Conservation (phyloP, 2,797 vertebrate genomes). For the Chiroxiphia lanceolata region DNA sequence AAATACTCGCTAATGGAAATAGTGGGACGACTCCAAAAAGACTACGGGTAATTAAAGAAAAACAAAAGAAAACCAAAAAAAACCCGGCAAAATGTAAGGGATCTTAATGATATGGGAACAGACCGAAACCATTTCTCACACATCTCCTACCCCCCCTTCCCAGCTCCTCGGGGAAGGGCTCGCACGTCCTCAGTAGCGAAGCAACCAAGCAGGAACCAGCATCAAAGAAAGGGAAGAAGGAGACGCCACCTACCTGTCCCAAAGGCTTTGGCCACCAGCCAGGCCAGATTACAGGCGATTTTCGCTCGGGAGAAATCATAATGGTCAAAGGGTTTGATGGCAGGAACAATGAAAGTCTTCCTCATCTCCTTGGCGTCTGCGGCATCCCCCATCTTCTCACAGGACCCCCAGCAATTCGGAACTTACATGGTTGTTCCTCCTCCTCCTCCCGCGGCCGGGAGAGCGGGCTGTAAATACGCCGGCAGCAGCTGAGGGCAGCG, state of each 20-base stretch:
- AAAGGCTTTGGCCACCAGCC: constrained; percentile 95
- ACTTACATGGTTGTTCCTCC: constrained; percentile 63
- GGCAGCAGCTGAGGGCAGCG: constrained; percentile 16
- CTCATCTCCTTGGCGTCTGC: constrained; percentile 80
- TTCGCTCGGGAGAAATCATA: constrained; percentile 95
- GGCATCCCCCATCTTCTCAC: constrained; percentile 88
- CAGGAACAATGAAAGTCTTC: constrained; percentile 88
- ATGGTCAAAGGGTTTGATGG: constrained; percentile 93
- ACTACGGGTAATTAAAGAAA: not conserved
- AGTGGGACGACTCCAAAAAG: not conserved
- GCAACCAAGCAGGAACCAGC: constrained; percentile 27
- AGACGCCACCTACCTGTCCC: constrained; percentile 89
- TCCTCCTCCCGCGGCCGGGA: not conserved
- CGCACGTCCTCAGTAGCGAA: constrained; percentile 15
- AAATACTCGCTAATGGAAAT: not conserved
- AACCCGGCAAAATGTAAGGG: not conserved
- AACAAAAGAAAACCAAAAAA: not conserved
- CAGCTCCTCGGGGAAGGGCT: not conserved
- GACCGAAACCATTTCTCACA: not conserved
- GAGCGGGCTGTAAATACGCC: not conserved
- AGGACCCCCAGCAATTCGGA: not conserved
- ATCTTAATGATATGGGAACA: not conserved
- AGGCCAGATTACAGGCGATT: constrained; percentile 92
- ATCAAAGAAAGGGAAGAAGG: constrained; percentile 40
- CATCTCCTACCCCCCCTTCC: not conserved